Evolutionary conservation across 2,888 invertebrate species (phyloP).

Genomic region (Tachina lurida): DNA sequence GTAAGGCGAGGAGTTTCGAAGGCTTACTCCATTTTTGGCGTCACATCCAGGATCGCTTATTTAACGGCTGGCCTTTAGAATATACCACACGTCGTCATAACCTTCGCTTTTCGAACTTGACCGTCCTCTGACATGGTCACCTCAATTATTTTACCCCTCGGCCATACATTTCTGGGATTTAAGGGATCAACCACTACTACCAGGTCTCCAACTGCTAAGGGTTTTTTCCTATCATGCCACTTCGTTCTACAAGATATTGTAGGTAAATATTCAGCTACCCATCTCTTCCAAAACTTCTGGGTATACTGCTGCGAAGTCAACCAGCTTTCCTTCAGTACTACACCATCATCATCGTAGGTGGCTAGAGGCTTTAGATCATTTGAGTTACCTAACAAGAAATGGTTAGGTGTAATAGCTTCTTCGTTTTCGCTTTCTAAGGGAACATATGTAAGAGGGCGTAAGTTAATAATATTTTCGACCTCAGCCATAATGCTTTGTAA

Average conservation of each 20-base stretch:
- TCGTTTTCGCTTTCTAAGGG: slow-evolving; percentile 49
- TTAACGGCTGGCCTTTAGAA: slow-evolving; percentile 20
- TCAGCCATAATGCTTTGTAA: slow-evolving; percentile 26
- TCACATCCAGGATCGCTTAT: slow-evolving; percentile 25
- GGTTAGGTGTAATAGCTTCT: slow-evolving; percentile 20
- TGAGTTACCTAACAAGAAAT: slow-evolving; percentile 8
- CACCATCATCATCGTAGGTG: not conserved
- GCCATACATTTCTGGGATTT: slow-evolving; percentile 27
- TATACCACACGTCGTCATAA: slow-evolving; percentile 24
- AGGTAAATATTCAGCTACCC: slow-evolving; percentile 40
- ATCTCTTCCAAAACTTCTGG: slow-evolving; percentile 23
- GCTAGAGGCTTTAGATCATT: slow-evolving; percentile 26
- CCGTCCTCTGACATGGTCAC: slow-evolving; percentile 20
- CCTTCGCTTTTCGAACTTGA: slow-evolving; percentile 49
- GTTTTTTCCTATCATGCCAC: slow-evolving; percentile 28
- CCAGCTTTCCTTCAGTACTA: slow-evolving; percentile 14
- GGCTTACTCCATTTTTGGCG: no score
- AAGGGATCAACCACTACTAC: slow-evolving; percentile 32
- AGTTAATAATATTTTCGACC: slow-evolving; percentile 39
- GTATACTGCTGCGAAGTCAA: slow-evolving; percentile 30
- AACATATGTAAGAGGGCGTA: slow-evolving; percentile 55
- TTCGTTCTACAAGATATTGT: slow-evolving; percentile 35
- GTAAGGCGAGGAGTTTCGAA: no score
- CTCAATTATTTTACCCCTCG: not conserved
- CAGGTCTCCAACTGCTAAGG: slow-evolving; percentile 24